These are phyloP conservation scores for Cantharis nigra DNA, from an alignment of 2,888 invertebrate species.

Conservation along the genomic window DNA sequence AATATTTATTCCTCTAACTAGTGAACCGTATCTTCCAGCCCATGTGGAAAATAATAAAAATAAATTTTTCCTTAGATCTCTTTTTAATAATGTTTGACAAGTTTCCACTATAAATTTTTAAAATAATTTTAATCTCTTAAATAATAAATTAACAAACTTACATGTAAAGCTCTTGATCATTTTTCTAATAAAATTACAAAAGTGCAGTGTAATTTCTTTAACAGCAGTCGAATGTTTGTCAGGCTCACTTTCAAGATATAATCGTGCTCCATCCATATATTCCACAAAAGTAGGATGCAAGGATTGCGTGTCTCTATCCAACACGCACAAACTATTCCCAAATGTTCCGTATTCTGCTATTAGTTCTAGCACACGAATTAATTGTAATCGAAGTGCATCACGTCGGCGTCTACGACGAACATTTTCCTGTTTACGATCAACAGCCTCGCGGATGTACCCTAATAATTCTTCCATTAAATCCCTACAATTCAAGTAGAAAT, in stretches of 20 bases:
- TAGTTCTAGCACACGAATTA: slow-evolving; percentile 89
- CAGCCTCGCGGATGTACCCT: slow-evolving; percentile 90
- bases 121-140: neutral
- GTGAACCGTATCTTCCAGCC: slow-evolving; percentile 86
- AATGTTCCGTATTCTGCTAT: slow-evolving; percentile 92
- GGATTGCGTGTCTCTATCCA: slow-evolving; percentile 82
- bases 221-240: slow-evolving; percentile 90
- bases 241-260: slow-evolving; percentile 89
- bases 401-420: slow-evolving; percentile 87
- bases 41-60: slow-evolving; percentile 93
- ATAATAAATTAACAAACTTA: slow-evolving; percentile 58
- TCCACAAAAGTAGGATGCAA: slow-evolving; percentile 89
- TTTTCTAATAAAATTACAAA: slow-evolving; percentile 91
- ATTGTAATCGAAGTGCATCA: slow-evolving; percentile 88
- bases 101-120: slow-evolving; percentile 74
- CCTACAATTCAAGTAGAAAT: slow-evolving; percentile 58
- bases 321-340: slow-evolving; percentile 79
- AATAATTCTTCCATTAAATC: slow-evolving; percentile 96
- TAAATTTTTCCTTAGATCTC: slow-evolving; percentile 83
- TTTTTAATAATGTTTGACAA: slow-evolving; percentile 81
- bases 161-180: slow-evolving; percentile 92
- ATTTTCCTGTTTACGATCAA: slow-evolving; percentile 97
- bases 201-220: slow-evolving; percentile 88
- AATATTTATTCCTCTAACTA: slow-evolving; percentile 55
- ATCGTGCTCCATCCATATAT: slow-evolving; percentile 91